These are phyloP conservation scores for Tribolium madens DNA, from an alignment of 1,140 invertebrate species.

Conservation along the genomic window DNA sequence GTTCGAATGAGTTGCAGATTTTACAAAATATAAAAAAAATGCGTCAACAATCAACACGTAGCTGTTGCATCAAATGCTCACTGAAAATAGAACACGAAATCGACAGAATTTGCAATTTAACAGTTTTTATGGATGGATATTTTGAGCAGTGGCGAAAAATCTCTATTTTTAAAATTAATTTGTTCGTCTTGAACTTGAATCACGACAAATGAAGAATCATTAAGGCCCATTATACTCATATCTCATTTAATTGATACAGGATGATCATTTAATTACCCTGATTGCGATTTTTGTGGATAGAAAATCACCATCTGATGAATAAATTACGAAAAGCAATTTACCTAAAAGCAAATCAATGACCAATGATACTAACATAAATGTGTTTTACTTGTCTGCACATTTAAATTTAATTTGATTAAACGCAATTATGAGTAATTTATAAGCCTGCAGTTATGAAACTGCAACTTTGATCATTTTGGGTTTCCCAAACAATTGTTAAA, in stretches of 20 bases:
- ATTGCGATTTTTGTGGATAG: neutral
- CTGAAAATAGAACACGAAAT: neutral
- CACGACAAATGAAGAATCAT: too few relatives aligned
- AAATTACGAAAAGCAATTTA: slow-evolving; percentile 21
- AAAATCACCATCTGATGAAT: slow-evolving; percentile 3
- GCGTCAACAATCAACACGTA: slow-evolving; percentile 27
- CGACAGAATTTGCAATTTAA: neutral
- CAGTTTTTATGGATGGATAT: neutral
- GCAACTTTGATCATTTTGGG: too few relatives aligned
- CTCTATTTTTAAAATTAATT: too few relatives aligned
- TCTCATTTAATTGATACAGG: neutral
- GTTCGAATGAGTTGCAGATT: slow-evolving; percentile 19
- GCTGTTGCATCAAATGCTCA: neutral
- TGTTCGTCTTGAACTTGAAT: too few relatives aligned
- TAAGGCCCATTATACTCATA: neutral
- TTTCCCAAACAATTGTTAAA: neutral
- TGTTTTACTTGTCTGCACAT: neutral
- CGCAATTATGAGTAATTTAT: neutral
- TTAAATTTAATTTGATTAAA: neutral
- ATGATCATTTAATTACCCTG: neutral
- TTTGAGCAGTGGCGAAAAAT: too few relatives aligned
- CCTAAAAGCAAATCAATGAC: slow-evolving; percentile 15
- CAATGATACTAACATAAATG: too few relatives aligned
- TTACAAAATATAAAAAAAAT: slow-evolving; percentile 11
- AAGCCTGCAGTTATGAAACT: neutral